These are phyloP conservation scores for Gnathochromis pfefferi DNA, from an alignment of 2,113 vertebrate species.

Conservation along the genomic window DNA sequence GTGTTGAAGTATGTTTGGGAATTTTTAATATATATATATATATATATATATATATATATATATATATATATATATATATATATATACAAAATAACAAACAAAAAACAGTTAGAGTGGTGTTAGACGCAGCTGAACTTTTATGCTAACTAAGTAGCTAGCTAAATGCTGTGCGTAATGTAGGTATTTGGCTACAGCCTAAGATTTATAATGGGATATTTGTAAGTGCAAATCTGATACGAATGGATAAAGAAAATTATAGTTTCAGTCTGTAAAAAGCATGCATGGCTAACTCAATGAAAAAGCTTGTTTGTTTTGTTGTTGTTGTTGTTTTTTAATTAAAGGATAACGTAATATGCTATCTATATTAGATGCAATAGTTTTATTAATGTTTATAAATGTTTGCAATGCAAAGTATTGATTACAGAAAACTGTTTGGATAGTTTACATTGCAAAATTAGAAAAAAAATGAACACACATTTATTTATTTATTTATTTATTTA, in stretches of 20 bases:
- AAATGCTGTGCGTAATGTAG: background rate
- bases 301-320: background rate
- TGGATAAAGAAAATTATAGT: background rate
- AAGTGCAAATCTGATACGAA: background rate
- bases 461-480: background rate
- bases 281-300: background rate
- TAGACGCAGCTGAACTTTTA: background rate
- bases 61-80: background rate
- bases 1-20: background rate
- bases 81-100: background rate
- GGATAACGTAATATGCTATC: background rate
- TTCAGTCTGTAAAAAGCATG: background rate
- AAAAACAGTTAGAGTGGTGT: background rate
- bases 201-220: background rate
- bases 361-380: background rate
- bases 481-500: background rate
- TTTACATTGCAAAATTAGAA: background rate
- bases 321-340: background rate
- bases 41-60: background rate
- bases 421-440: background rate
- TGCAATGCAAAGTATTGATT: background rate
- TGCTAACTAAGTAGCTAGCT: background rate
- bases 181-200: background rate
- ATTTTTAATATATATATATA: background rate
- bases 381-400: background rate